Conservation (phyloP, 1,140 invertebrate genomes). For the Nasonia giraulti region DNA sequence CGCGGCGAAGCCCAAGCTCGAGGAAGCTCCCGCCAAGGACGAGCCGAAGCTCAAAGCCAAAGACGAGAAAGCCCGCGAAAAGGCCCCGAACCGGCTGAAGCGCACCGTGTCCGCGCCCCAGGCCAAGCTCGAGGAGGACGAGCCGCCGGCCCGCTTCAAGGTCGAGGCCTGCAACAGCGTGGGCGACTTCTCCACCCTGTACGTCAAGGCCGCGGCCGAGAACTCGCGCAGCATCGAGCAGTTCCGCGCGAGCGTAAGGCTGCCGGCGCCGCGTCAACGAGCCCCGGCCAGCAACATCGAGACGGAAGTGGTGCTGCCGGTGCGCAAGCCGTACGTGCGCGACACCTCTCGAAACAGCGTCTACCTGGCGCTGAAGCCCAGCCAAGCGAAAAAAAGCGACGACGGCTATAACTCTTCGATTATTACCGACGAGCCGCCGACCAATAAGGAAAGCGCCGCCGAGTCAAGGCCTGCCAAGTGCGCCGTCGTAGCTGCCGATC, state of each 20-base stretch:
- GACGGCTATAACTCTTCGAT: neutral
- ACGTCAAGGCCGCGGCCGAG: conserved; percentile 52
- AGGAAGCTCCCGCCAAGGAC: no score
- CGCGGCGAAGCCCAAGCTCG: no score
- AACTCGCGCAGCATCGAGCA: conserved; percentile 55
- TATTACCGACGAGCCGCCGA: neutral
- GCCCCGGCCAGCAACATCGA: conserved; percentile 46
- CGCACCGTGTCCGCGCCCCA: conserved; percentile 2
- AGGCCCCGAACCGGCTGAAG: neutral
- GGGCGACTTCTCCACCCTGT: conserved; percentile 65
- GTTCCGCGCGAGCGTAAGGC: conserved; percentile 64
- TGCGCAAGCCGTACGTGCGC: conserved; percentile 65
- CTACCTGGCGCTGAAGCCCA: conserved; percentile 65
- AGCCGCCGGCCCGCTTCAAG: conserved; percentile 56
- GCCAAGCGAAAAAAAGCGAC: conserved; percentile 27
- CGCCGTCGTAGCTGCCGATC: neutral
- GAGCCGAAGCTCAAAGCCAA: neutral
- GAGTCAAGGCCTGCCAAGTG: conserved; percentile 38
- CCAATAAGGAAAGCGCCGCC: conserved; percentile 36
- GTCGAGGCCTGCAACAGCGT: conserved; percentile 69
- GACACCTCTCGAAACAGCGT: conserved; percentile 68
- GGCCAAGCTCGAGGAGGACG: neutral
- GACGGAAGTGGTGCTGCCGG: conserved; percentile 62
- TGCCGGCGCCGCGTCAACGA: conserved; percentile 59
- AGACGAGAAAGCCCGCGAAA: neutral